These are phyloP conservation scores for Drosophila elegans DNA, from an alignment of 1,140 invertebrate genomes.

Conservation along the genomic window DNA sequence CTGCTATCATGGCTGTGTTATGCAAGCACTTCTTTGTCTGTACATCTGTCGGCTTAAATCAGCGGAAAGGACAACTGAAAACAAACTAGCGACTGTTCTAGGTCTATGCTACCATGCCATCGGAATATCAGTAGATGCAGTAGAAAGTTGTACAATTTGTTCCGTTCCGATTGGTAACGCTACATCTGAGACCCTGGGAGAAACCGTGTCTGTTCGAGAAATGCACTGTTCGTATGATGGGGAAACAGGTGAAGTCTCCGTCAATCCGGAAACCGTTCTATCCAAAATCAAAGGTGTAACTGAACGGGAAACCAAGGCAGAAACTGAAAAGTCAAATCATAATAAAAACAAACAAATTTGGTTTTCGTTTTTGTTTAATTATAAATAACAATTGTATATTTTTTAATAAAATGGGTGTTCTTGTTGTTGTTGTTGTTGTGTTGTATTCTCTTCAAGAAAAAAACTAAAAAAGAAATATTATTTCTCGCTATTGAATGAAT, in stretches of 20 bases:
- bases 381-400: constrained; percentile 83
- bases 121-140: constrained; percentile 3
- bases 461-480: constrained; percentile 48
- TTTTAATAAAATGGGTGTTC: constrained; percentile 77
- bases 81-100: neutral
- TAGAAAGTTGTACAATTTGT: constrained; percentile 31
- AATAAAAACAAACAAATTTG: constrained; percentile 72
- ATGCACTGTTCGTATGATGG: constrained; percentile 15
- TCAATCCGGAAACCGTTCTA: constrained; percentile 43
- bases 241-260: constrained; percentile 9
- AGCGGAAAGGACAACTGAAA: constrained; percentile 19
- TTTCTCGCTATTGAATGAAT: constrained; percentile 45
- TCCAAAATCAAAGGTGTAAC: constrained; percentile 13
- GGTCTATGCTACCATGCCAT: neutral
- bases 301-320: constrained; percentile 19
- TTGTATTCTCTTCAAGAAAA: constrained; percentile 54
- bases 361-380: constrained; percentile 81
- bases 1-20: constrained; percentile 7
- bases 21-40: constrained; percentile 18
- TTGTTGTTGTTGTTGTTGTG: constrained; percentile 44
- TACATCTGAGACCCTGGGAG: constrained; percentile 54
- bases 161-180: constrained; percentile 27
- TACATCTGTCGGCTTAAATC: constrained; percentile 7
- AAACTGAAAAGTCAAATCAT: constrained; percentile 45
- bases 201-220: constrained; percentile 59